These are phyloP conservation scores for Oostethus manadensis DNA, from an alignment of 2,113 vertebrate genomes.

Conservation along the genomic window DNA sequence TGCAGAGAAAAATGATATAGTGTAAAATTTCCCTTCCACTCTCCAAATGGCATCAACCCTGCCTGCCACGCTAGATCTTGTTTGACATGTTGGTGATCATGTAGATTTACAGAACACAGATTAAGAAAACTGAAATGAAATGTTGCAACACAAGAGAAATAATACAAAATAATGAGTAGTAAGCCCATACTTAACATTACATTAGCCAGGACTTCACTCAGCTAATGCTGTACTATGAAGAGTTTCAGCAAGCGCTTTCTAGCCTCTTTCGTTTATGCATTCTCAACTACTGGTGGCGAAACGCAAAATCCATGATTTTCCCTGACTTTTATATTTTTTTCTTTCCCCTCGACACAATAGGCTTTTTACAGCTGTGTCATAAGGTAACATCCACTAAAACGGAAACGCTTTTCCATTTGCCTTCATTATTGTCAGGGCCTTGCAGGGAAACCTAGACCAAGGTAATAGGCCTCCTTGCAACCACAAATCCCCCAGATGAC, in stretches of 20 bases:
- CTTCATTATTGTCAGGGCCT: conserved; percentile 21
- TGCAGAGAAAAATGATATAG: conserved; percentile 41
- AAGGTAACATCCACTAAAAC: neutral
- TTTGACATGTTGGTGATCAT: neutral
- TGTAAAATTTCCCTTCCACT: conserved; percentile 47
- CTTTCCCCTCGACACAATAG: too few relatives aligned
- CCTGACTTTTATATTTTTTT: too few relatives aligned
- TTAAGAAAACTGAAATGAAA: too few relatives aligned
- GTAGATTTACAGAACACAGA: neutral
- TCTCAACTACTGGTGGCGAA: too few relatives aligned
- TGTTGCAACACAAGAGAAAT: too few relatives aligned
- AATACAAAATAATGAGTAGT: neutral
- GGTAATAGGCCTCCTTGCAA: conserved; percentile 28
- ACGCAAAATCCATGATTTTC: too few relatives aligned
- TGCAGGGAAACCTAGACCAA: conserved; percentile 33
- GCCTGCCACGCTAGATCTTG: conserved; percentile 7
- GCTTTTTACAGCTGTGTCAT: too few relatives aligned
- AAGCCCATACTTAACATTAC: too few relatives aligned
- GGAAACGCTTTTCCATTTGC: conserved; percentile 1
- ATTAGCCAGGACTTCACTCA: too few relatives aligned
- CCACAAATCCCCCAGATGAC: conserved; percentile 48
- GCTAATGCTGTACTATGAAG: too few relatives aligned
- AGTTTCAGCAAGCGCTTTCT: too few relatives aligned
- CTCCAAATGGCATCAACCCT: conserved; percentile 27
- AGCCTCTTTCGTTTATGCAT: too few relatives aligned